These are phyloP conservation scores for Sisor rabdophorus DNA, from an alignment of 2,113 vertebrate species.

Conservation along the genomic window DNA sequence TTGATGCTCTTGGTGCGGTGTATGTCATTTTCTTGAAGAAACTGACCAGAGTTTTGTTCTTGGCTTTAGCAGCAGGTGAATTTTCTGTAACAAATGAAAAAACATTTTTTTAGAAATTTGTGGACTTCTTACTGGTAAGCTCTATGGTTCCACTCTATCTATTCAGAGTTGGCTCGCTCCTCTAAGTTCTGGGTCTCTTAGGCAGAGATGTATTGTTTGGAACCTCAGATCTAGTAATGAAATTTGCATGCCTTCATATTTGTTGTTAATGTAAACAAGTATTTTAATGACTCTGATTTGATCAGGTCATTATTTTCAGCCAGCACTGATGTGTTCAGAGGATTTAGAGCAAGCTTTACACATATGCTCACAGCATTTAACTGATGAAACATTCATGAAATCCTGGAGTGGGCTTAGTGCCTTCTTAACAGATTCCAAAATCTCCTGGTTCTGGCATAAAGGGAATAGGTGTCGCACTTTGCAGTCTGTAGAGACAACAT, in stretches of 20 bases:
- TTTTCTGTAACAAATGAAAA: too few species aligned
- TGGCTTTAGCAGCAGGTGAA: too few species aligned
- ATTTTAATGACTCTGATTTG: not conserved
- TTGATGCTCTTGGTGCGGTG: too few species aligned
- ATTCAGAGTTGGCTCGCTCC: too few species aligned
- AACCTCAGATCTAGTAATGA: too few species aligned
- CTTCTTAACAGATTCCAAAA: constrained; percentile 31
- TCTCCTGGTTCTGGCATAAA: constrained; percentile 12
- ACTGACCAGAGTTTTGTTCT: too few species aligned
- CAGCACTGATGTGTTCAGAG: not conserved
- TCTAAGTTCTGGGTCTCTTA: too few species aligned
- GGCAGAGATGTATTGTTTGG: too few species aligned
- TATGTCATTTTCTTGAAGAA: too few species aligned
- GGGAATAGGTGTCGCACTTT: constrained; percentile 1
- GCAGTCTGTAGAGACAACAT: not conserved
- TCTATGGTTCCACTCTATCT: too few species aligned
- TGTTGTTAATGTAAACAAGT: not conserved
- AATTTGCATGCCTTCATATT: not conserved
- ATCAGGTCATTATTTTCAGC: constrained; percentile 14
- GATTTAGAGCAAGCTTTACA: not conserved
- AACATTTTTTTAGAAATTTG: too few species aligned
- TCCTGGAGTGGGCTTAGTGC: constrained; percentile 10
- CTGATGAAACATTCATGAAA: constrained; percentile 23
- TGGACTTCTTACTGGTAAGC: too few species aligned
- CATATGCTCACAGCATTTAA: constrained; percentile 20